Conservation (phyloP, 1,140 invertebrate genomes). For the Kradibia gibbosae region DNA sequence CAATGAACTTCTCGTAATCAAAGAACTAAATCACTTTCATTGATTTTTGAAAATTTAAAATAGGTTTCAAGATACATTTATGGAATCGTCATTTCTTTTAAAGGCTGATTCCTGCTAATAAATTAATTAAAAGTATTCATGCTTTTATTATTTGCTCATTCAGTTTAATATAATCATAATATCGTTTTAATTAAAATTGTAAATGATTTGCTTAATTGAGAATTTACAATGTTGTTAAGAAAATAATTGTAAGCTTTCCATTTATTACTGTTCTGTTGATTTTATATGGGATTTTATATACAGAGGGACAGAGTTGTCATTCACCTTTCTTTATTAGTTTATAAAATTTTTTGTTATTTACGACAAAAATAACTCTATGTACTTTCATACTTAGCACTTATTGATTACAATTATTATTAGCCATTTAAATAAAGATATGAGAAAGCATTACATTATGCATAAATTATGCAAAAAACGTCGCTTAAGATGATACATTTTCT, state of each 20-base stretch:
- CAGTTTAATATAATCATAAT: not conserved
- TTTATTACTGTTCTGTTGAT: not conserved
- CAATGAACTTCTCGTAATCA: not conserved
- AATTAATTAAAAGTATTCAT: not conserved
- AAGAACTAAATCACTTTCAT: not conserved
- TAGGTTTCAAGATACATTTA: not conserved
- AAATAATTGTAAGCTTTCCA: conserved; percentile 37
- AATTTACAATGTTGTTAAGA: conserved; percentile 34
- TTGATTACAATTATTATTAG: conserved; percentile 3
- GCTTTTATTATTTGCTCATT: not conserved
- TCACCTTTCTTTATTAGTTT: not conserved
- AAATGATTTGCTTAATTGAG: conserved; percentile 10
- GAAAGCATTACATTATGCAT: not conserved
- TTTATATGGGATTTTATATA: conserved; percentile 16
- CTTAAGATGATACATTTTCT: conserved; percentile 1
- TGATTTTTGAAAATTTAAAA: not conserved
- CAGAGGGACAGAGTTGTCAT: conserved; percentile 19
- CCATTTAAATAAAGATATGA: conserved; percentile 8
- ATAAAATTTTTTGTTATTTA: not conserved
- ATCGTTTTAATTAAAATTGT: conserved; percentile 1
- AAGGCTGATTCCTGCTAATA: too few relatives aligned
- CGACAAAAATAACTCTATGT: not conserved
- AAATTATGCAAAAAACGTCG: not conserved
- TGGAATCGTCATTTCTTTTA: not conserved
- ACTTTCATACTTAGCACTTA: not conserved